A percentile compares a stretch with the other conserved stretches of the same genome.
Conservation (phyloP, 2,113 vertebrate genomes). For the Anolis sagrei region DNA sequence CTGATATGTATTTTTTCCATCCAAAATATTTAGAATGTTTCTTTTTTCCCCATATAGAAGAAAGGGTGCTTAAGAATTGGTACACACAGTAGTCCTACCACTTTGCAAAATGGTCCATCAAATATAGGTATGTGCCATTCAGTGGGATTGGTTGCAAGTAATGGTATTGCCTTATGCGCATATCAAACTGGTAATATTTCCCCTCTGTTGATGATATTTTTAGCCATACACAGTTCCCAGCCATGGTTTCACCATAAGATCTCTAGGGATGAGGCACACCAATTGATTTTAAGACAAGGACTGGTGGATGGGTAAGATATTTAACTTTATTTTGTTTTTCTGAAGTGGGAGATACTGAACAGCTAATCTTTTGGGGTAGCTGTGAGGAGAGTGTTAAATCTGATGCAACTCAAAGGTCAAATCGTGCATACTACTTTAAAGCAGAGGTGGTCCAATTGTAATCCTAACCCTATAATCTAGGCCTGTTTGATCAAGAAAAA, state of each 20-base stretch:
- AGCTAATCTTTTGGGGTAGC: background rate
- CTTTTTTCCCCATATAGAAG: slow-evolving; percentile 78
- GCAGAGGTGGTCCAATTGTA: background rate
- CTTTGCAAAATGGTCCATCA: slow-evolving; percentile 79
- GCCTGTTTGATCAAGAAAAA: no score
- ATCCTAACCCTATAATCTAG: background rate
- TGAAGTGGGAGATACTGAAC: background rate
- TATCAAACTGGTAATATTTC: background rate
- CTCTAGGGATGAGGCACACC: slow-evolving; percentile 93
- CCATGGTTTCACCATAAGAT: slow-evolving; percentile 97
- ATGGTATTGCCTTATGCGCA: background rate
- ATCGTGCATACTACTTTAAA: background rate
- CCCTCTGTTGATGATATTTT: slow-evolving; percentile 45
- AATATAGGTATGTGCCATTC: slow-evolving; percentile 82
- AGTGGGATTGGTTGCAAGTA: slow-evolving; percentile 16
- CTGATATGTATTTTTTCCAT: background rate
- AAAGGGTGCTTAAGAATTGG: slow-evolving; percentile 92
- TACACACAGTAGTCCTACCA: slow-evolving; percentile 85
- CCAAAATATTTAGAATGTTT: slow-evolving; percentile 49
- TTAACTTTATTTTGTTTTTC: slow-evolving; percentile 26
- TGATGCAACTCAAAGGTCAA: background rate
- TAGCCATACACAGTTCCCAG: slow-evolving; percentile 91
- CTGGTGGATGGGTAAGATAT: slow-evolving; percentile 90
- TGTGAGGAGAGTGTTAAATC: background rate
- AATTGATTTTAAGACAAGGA: slow-evolving; percentile 92